phyloP scores from a whole-genome alignment of 2,113 vertebrate species.

The Phasianus colchicus region DNA sequence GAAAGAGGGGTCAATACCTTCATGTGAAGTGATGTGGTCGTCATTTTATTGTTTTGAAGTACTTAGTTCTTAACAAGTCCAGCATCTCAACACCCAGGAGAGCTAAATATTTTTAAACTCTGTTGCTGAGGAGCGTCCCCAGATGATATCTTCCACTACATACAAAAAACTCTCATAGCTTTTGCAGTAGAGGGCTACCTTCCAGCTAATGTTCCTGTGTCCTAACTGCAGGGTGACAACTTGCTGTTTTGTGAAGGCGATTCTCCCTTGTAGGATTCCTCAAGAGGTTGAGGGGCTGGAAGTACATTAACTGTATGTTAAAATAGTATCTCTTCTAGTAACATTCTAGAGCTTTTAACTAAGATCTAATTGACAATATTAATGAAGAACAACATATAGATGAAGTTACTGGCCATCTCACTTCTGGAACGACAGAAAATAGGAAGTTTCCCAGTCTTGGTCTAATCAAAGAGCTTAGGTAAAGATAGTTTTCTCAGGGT shows the following conservation, averaged over 20 bases:
- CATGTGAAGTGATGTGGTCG: not conserved
- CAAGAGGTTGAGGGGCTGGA: not conserved
- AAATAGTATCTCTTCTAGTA: not conserved
- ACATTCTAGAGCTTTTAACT: not conserved
- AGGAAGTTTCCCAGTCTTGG: not conserved
- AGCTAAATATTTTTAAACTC: not conserved
- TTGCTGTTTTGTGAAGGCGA: fast-evolving
- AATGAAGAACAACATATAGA: not conserved
- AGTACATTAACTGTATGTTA: not conserved
- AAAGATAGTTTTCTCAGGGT: not conserved
- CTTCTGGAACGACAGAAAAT: not conserved
- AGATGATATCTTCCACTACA: not conserved
- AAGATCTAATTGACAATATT: not conserved
- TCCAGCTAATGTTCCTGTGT: not conserved
- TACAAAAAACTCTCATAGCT: not conserved
- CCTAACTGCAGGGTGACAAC: not conserved
- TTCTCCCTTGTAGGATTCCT: not conserved
- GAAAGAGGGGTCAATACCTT: not conserved
- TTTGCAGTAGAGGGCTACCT: not conserved
- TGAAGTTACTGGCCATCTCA: not conserved
- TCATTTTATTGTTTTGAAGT: not conserved
- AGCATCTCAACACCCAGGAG: not conserved
- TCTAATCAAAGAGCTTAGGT: not conserved
- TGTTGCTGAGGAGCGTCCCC: not conserved
- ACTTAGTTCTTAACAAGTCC: not conserved